Conservation (phyloP, 2,113 vertebrate genomes). For the Neolamprologus ventralis region DNA sequence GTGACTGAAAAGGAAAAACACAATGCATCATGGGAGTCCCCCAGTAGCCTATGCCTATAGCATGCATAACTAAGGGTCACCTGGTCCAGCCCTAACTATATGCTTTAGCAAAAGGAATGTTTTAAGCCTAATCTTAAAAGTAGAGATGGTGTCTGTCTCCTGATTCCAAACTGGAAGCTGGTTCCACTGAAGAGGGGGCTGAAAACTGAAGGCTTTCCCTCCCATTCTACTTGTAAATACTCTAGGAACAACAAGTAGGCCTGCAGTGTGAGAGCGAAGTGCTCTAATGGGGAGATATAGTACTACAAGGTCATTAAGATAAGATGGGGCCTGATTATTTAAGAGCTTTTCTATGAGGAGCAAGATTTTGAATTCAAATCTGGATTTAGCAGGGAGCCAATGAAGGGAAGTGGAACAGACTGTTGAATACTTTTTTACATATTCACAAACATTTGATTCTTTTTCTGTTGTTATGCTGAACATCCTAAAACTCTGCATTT, state of each 20-base stretch:
- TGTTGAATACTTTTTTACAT: background rate
- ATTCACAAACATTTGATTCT: background rate
- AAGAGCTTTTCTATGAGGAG: background rate
- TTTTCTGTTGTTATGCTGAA: background rate
- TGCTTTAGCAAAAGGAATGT: background rate
- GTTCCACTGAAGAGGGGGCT: fast-evolving
- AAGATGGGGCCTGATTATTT: background rate
- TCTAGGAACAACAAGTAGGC: background rate
- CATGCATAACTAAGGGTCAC: background rate
- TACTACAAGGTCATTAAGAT: background rate
- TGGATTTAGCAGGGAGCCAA: background rate
- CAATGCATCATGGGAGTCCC: background rate
- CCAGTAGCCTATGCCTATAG: too few species aligned
- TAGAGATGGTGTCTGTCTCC: background rate
- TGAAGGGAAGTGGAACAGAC: background rate
- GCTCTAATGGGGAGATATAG: fast-evolving
- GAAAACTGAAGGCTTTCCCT: background rate
- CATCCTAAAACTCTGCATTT: background rate
- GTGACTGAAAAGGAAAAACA: background rate
- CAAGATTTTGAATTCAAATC: background rate
- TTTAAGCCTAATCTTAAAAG: background rate
- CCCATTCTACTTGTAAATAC: background rate
- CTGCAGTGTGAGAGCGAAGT: background rate
- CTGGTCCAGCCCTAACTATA: background rate
- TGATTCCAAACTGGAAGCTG: background rate